Conservation (phyloP, 1,140 invertebrate genomes). For the Bombyx mori region ASM3026992v2 NC_085127.1:1800001-1800500, state of each 20-base stretch:
- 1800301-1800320: background rate
- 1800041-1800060: too few species aligned
- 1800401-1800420: too few species aligned
- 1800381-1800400: too few species aligned
- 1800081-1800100: background rate
- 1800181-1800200: conserved; percentile 51
- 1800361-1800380: background rate
- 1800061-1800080: too few species aligned
- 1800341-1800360: background rate
- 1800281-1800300: conserved; percentile 22
- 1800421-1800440: too few species aligned
- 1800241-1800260: conserved; percentile 63
- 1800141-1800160: conserved; percentile 50
- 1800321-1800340: background rate
- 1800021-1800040: too few species aligned
- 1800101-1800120: conserved; percentile 1
- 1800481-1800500: too few species aligned
- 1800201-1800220: conserved; percentile 57
- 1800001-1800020: too few species aligned
- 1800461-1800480: too few species aligned
- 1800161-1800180: conserved; percentile 52
- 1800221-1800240: conserved; percentile 57
- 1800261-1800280: conserved; percentile 66
- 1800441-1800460: too few species aligned
- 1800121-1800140: conserved; percentile 53